These are phyloP conservation scores for Pogonocichla stellata DNA, from an alignment of 2,113 vertebrate species.

Conservation along the genomic window DNA sequence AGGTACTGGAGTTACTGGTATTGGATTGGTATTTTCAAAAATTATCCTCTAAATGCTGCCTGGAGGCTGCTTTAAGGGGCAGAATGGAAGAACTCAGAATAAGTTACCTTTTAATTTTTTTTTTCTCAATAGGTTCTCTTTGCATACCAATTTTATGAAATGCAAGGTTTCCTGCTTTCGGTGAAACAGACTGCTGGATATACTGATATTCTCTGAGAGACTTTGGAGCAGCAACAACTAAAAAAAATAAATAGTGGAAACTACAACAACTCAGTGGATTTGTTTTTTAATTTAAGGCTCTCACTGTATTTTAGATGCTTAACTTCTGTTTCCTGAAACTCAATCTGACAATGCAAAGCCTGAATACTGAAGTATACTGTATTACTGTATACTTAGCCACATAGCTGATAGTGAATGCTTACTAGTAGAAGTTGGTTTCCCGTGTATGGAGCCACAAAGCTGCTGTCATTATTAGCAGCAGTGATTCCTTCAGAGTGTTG, in stretches of 20 bases:
- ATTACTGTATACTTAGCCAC: not conserved
- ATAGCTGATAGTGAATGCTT: not conserved
- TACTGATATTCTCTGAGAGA: not conserved
- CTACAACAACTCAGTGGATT: not conserved
- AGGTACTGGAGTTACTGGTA: not conserved
- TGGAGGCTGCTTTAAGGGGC: not conserved
- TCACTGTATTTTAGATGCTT: not conserved
- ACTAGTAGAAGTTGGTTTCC: not conserved
- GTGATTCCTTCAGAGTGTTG: rapidly evolving
- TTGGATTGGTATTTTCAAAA: not conserved
- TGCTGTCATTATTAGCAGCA: not conserved
- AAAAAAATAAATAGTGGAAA: not conserved
- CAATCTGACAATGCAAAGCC: not conserved
- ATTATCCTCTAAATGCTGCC: not conserved
- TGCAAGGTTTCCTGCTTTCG: not conserved
- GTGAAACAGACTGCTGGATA: not conserved
- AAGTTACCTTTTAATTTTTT: not conserved
- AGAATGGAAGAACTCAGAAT: not conserved
- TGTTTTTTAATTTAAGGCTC: not conserved
- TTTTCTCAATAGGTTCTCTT: not conserved
- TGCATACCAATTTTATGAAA: not conserved
- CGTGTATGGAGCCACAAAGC: not conserved
- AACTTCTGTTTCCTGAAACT: not conserved
- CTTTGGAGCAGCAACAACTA: not conserved
- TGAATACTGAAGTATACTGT: not conserved